Base-by-base conservation (phyloP, 2,797 vertebrate species). In the Protonibea diacanthus region DNA sequence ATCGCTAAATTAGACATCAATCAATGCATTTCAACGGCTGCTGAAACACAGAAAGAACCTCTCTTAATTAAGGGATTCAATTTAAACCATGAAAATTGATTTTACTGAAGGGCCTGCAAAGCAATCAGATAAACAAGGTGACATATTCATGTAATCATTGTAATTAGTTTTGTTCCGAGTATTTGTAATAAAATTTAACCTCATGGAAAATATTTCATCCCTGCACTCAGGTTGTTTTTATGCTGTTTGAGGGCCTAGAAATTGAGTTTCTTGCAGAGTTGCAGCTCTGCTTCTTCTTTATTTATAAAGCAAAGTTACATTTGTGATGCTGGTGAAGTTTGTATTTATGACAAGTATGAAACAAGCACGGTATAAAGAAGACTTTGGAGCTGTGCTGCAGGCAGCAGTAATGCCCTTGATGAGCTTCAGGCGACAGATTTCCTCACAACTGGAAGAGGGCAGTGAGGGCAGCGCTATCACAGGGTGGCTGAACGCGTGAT, bases 81-180 rank as follows among this genome's bases (percentile, higher is more conserved):
- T 88, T 92, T 83, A 84, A 88, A 91, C 76, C 84, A 56, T 85
- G 80, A 60, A 88, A 88, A 92, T 86, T 86, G 89, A 91, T 92
- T 93, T 91, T 65, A 82, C 71, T 42, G 63, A 87, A 76, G 66
- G 77, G 83, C 71, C 56, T 14, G 58, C 72, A 27, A 80, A 87
- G 80, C 86, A 85, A 85, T 87, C 88, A 82, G 76, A 86, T 87
- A 91, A 92, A 92, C 84, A 88, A 85, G 87, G 76, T 82, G 82
- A 83, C 81, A 80, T 71, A 78, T 86, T 91, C 78, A 59, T 60
- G 75, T 86, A 84, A 90, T 90, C 69, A 70, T 49, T 72, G 66
- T 88, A 81, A 89, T 89, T 89, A 63, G 27, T 82, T 73, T 72
- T 67, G 75, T 83, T 86, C 25, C 5, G 10, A 51, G 44, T 0